These are phyloP conservation scores for Muntiacus muntjak DNA, from an alignment of 2,113 vertebrate genomes.

Conservation along the genomic window DNA sequence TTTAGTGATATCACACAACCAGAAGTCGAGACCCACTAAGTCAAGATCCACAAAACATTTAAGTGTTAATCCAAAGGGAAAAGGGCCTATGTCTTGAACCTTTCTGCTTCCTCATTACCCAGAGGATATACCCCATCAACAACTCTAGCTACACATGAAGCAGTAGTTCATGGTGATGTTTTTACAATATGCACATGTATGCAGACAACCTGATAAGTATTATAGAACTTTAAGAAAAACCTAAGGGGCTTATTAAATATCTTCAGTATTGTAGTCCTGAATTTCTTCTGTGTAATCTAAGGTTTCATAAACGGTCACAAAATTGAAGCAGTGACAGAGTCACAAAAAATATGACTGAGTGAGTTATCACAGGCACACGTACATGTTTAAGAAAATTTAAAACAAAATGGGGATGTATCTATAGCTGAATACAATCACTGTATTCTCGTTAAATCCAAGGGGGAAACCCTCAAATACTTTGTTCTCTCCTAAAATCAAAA, in stretches of 20 bases:
- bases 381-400: not conserved
- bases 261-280: not conserved
- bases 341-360: not conserved
- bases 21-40: not conserved
- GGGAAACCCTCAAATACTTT: not conserved
- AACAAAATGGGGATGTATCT: not conserved
- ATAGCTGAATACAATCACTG: not conserved
- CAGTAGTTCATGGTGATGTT: not conserved
- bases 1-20: not conserved
- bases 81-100: not conserved
- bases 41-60: not conserved
- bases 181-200: not conserved
- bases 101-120: not conserved
- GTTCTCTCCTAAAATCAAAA: not conserved
- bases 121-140: not conserved
- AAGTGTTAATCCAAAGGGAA: not conserved
- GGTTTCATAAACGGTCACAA: conserved; percentile 9
- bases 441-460: not conserved
- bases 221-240: not conserved
- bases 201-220: not conserved
- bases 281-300: not conserved
- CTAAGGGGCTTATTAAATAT: not conserved
- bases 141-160: not conserved
- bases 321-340: not conserved
- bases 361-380: not conserved